Evolutionary conservation across 2,888 invertebrate species (phyloP), one percentile per base, ranked within the genome.

Genomic region (Heliconius cydno): DNA sequence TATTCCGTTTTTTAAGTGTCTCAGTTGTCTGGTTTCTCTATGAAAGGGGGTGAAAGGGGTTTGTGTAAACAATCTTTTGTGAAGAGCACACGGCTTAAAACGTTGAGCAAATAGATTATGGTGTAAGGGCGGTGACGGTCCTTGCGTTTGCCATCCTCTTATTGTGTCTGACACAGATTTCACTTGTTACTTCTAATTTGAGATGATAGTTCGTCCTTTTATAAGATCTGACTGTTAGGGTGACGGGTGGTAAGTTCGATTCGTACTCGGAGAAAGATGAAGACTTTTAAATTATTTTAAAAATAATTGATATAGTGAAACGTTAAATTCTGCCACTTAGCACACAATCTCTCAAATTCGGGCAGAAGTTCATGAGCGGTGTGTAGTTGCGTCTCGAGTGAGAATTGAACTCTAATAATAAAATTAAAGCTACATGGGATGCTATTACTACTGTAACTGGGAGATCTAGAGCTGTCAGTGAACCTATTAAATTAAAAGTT

Each of bases 11-110:
- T 81, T 81, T 79, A 77, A 81, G 82, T 90, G 80, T 89, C 94
- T 86, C 76, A 19, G 73, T 79, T 82, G 76, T 85, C 82, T 90
- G 91, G 94, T 79, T 82, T 81, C 65, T 79, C 87, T 90, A 93
- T 93, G n/a, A 94, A 94, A 92, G 85, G 92, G 93, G 91, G 94
- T 92, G 93, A 93, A 94, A 94, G 94, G 94, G 94, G 93, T 94
- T 93, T 92, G 92, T 91, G 92, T 93, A 94, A 94, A 94, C 93
- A 93, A 91, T 92, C 94, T 92, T 92, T 93, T 93, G 92, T 94
- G 89, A 87, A 89, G 90, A 87, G 89, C 89, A 89, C 90, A 88
- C 92, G 90, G 88, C 84, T 84, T 88, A 88, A 86, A 89, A 91
- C 90, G 91, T 92, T 90, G 90, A 89, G 91, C 92, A 93, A 94